These are phyloP conservation scores for Synanthedon myopaeformis DNA, from an alignment of 2,888 invertebrate species.

Conservation along the genomic window DNA sequence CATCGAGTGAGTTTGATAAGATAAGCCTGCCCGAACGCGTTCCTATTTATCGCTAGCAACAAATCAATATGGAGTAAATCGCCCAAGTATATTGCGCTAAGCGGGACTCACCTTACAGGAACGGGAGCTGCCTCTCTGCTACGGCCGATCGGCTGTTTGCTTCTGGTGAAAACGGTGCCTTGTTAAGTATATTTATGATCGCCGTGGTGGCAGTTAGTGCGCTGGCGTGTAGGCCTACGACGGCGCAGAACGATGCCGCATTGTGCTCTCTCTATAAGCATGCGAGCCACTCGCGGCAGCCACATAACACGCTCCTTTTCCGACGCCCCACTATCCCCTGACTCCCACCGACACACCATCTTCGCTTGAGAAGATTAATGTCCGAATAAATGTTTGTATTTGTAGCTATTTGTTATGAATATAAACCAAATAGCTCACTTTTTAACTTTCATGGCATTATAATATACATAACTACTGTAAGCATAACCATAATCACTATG, in stretches of 20 bases:
- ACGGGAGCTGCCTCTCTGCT: constrained; percentile 11
- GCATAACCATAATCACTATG: too few species aligned
- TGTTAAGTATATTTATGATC: constrained; percentile 43
- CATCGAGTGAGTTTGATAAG: constrained; percentile 20
- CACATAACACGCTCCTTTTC: too few species aligned
- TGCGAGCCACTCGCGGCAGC: background rate
- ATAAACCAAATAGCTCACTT: too few species aligned
- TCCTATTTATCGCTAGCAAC: constrained; percentile 30
- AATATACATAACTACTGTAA: too few species aligned
- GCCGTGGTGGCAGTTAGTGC: constrained; percentile 28
- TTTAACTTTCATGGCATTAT: too few species aligned
- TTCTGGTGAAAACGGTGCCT: constrained; percentile 23
- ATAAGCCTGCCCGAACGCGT: constrained; percentile 13
- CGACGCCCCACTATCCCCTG: too few species aligned
- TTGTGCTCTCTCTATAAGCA: constrained; percentile 49
- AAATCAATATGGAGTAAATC: constrained; percentile 14
- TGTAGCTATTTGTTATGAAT: too few species aligned
- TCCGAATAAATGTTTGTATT: too few species aligned
- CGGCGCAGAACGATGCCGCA: constrained; percentile 58
- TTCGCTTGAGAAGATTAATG: too few species aligned
- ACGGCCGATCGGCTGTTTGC: constrained; percentile 12
- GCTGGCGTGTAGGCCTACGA: constrained; percentile 46
- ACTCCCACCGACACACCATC: too few species aligned
- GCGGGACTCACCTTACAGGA: constrained; percentile 43
- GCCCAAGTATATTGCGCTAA: constrained; percentile 23